Evolutionary conservation across 2,797 vertebrate species (phyloP).

Genomic region (Gallinago solitaria): DNA sequence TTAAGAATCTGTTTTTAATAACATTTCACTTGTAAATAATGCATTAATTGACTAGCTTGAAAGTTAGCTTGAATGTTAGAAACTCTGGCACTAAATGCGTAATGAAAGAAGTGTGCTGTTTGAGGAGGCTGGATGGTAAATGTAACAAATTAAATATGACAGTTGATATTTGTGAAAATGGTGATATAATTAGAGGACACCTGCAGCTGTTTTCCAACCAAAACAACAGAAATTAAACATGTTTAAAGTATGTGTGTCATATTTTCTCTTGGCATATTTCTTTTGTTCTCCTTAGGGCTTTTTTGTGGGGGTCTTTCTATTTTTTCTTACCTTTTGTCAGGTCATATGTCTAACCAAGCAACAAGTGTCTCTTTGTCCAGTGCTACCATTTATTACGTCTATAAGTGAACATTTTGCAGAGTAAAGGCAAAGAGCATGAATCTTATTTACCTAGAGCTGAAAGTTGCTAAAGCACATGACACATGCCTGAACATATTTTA

Average conservation of each 20-base stretch:
- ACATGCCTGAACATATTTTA: neutral
- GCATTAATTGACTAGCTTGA: constrained; percentile 92
- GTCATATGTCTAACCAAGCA: constrained; percentile 52
- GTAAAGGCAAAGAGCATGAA: constrained; percentile 19
- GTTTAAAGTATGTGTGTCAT: constrained; percentile 75
- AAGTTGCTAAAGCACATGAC: constrained; percentile 15
- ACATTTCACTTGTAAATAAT: constrained; percentile 97
- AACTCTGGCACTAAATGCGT: constrained; percentile 82
- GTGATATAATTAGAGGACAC: constrained; percentile 85
- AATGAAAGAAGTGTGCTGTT: constrained; percentile 80
- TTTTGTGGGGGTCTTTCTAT: neutral
- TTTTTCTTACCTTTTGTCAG: constrained; percentile 41
- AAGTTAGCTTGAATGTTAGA: constrained; percentile 87
- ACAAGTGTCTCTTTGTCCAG: constrained; percentile 42
- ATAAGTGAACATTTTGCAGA: constrained; percentile 10
- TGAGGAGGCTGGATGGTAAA: constrained; percentile 78
- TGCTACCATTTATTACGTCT: constrained; percentile 29
- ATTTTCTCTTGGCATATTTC: constrained; percentile 65
- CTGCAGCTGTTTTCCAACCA: constrained; percentile 85
- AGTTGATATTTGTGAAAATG: constrained; percentile 85
- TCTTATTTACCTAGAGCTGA: constrained; percentile 17
- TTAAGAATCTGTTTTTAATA: constrained; percentile 98
- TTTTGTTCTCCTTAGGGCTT: constrained; percentile 66
- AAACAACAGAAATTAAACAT: constrained; percentile 86
- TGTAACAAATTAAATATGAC: constrained; percentile 84